Evolutionary conservation across 2,888 invertebrate genomes (phyloP).

Genomic region (Belgica antarctica): DNA sequence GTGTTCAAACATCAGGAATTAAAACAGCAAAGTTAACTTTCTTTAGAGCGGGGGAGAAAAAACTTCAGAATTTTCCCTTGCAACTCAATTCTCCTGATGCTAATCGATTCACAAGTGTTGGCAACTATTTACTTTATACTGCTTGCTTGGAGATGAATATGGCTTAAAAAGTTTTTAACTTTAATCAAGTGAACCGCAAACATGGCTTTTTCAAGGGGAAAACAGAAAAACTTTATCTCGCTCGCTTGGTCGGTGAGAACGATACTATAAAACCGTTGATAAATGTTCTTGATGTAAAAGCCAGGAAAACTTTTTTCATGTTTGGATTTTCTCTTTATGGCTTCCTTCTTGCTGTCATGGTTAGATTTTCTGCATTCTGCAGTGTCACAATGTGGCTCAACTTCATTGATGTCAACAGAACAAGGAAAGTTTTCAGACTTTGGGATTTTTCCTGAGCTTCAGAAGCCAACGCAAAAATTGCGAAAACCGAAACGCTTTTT

Average conservation of each 20-base stretch:
- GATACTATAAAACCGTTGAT: background rate
- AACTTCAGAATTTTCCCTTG: constrained; percentile 9
- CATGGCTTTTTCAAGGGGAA: background rate
- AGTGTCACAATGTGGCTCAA: background rate
- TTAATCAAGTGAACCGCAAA: constrained; percentile 18
- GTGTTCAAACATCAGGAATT: constrained; percentile 19
- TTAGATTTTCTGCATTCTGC: background rate
- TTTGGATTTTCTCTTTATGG: background rate
- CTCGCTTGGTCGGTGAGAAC: background rate
- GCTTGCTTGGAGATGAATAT: background rate
- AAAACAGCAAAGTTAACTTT: constrained; percentile 23
- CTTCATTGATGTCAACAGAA: background rate
- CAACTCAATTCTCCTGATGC: constrained; percentile 38
- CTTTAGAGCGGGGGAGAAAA: constrained; percentile 1
- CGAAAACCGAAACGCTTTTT: background rate
- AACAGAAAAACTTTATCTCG: constrained; percentile 2
- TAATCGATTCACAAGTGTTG: constrained; percentile 43
- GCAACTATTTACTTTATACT: constrained; percentile 19
- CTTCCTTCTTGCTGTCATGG: background rate
- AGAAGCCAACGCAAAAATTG: background rate
- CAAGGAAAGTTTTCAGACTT: background rate
- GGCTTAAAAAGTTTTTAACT: constrained; percentile 20
- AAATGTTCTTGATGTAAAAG: constrained; percentile 8
- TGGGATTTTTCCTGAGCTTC: no score
- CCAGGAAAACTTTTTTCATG: background rate